These are phyloP conservation scores for Herminia tarsipennalis DNA, from an alignment of 2,888 invertebrate genomes.

Conservation along the genomic window DNA sequence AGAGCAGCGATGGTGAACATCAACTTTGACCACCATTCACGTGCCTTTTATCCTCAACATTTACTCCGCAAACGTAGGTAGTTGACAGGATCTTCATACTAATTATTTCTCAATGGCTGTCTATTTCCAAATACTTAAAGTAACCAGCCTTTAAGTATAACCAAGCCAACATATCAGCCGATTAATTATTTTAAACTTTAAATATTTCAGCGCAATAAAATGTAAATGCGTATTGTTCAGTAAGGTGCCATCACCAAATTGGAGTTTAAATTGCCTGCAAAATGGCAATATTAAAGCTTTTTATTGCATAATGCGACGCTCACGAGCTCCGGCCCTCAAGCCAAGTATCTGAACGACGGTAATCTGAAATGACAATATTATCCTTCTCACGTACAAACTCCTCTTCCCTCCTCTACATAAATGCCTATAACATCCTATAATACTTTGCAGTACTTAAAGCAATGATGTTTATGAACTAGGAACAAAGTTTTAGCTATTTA, in stretches of 20 bases:
- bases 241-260: conserved; percentile 44
- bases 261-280: conserved; percentile 50
- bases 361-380: conserved; percentile 51
- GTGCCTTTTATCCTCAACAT: too few relatives aligned
- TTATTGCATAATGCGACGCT: conserved; percentile 44
- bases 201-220: conserved; percentile 29
- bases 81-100: too few relatives aligned
- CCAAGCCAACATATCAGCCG: conserved; percentile 6
- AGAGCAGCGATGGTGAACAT: too few relatives aligned
- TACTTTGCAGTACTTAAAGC: conserved; percentile 21
- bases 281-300: conserved; percentile 49
- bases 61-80: too few relatives aligned
- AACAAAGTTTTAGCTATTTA: too few relatives aligned
- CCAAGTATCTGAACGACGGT: conserved; percentile 39
- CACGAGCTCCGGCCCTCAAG: conserved; percentile 37
- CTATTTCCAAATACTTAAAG: not conserved
- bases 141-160: not conserved
- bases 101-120: too few relatives aligned
- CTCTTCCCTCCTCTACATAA: conserved; percentile 33
- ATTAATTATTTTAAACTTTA: conserved; percentile 21
- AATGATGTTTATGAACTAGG: conserved; percentile 17
- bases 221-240: conserved; percentile 27
- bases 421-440: conserved; percentile 20
- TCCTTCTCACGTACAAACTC: conserved; percentile 42
- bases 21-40: too few relatives aligned